Evolutionary conservation across 2,888 invertebrate species (phyloP), one percentile per base, ranked within the genome.

Genomic region (Amphimallon solstitiale): DNA sequence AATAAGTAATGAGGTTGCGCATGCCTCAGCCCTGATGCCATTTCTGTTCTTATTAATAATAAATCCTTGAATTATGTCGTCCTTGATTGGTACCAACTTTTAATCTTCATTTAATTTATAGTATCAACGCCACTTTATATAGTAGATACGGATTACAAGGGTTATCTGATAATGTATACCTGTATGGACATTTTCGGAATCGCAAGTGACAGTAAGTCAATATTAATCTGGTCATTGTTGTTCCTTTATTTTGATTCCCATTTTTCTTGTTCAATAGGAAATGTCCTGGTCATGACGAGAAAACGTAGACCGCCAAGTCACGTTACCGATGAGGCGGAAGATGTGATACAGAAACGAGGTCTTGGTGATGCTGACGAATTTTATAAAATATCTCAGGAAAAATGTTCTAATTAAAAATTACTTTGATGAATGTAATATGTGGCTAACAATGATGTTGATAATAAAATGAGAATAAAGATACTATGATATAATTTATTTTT

Each of bases 141-240:
- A 7, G 23, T 56, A 2, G 43, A 12, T 4, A 56, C 56, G 2
- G 56, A 56, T 23, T 56, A 56, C 14, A 23, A 21, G 0, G 23
- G 23, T 14, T 56, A 56, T 40, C n/a, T 40, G 3, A 40, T 56
- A 29, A 0, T 15, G n/a, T 56, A 56, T 15, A 34, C 29, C 2
- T 56, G 56, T 23, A 14, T 12, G 7, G 56, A 56, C 9, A 29
- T 56, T 14, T 43, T 56, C 23, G 40, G 56, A 10, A 23, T 29
- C 2, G 40, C 14, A 29, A 40, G 40, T 14, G 56, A 56, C 14
- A 21, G 56, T 56, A 56, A 56, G 56, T 40, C 9, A 4, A 23
- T 23, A 5, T 23, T 4, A 23, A 23, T 23, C 5, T 5, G 2
- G 5, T 15, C 3, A 9, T 19, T 17, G 15, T 3, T 17, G 4